phyloP scores from a whole-genome alignment of 1,140 invertebrate genomes.

The Latrodectus geometricus region DNA sequence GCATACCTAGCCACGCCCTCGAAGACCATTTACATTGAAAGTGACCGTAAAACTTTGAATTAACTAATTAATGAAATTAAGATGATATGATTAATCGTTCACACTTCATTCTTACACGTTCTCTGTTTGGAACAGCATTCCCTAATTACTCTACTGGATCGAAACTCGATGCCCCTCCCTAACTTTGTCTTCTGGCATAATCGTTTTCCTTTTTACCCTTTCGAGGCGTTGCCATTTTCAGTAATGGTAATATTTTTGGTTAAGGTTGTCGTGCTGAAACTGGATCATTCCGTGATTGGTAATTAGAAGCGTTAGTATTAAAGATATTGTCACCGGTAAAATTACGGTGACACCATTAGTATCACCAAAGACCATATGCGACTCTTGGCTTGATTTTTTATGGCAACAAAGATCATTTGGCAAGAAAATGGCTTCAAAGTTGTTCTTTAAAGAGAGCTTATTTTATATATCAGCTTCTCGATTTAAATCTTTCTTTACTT shows the following conservation, averaged over 20 bases:
- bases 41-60: constrained; percentile 35
- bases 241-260: constrained; percentile 19
- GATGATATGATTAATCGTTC: constrained; percentile 13
- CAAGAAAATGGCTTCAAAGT: background rate
- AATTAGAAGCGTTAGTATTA: constrained; percentile 20
- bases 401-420: background rate
- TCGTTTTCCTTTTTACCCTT: constrained; percentile 19
- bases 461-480: background rate
- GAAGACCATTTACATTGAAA: constrained; percentile 6
- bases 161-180: constrained; percentile 25
- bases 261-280: background rate
- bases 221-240: background rate
- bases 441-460: background rate
- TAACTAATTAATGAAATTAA: constrained; percentile 18
- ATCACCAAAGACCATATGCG: background rate
- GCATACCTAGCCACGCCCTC: background rate
- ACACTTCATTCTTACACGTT: constrained; percentile 24
- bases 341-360: constrained; percentile 21
- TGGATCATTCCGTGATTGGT: background rate
- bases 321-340: constrained; percentile 30
- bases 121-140: constrained; percentile 7
- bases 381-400: background rate
- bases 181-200: constrained; percentile 4
- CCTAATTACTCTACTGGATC: constrained; percentile 26
- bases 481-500: too few relatives aligned